A percentile compares a stretch with the other conserved stretches of the same genome.
phyloP scores from a whole-genome alignment of 2,888 invertebrate genomes.

The Chymomyza amoena region DNA sequence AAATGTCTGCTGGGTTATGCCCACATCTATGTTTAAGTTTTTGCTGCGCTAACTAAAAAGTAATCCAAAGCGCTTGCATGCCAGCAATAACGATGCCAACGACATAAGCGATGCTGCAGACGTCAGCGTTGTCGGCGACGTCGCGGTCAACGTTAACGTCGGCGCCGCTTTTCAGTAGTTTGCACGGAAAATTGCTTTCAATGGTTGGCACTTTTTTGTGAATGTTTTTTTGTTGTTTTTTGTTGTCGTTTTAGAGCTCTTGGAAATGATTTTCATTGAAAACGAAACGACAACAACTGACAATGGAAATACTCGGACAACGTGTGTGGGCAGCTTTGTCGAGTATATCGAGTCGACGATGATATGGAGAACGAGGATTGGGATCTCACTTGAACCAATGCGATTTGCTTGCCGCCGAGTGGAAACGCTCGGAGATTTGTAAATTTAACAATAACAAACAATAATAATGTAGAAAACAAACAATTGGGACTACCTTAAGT shows the following conservation, averaged over 20 bases:
- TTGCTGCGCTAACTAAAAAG: conserved; percentile 35
- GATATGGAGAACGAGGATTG: not conserved
- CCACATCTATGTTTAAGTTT: not conserved
- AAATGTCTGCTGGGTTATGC: not conserved
- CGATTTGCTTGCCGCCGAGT: not conserved
- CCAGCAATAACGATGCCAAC: conserved; percentile 29
- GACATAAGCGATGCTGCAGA: not conserved
- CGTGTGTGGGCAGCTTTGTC: conserved; percentile 9
- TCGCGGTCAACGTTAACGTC: not conserved
- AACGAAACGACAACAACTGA: conserved; percentile 36
- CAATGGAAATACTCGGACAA: not conserved
- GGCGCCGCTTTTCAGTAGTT: conserved; percentile 2
- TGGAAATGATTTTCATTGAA: conserved; percentile 65
- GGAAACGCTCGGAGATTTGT: no score
- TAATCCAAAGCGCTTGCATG: conserved; percentile 42
- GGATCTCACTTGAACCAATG: not conserved
- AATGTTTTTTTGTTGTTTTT: conserved; percentile 30
- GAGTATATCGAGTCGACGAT: conserved; percentile 18
- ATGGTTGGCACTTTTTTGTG: conserved; percentile 22
- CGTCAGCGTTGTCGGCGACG: conserved; percentile 14
- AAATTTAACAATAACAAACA: conserved; percentile 29
- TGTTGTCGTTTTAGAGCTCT: conserved; percentile 13
- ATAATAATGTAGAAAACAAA: conserved; percentile 27
- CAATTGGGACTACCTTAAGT: no score
- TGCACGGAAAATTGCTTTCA: conserved; percentile 44